Evolutionary conservation across 2,797 vertebrate genomes (phyloP), one percentile per base, ranked within the genome.

Genomic region (Macroramphosus scolopax): DNA sequence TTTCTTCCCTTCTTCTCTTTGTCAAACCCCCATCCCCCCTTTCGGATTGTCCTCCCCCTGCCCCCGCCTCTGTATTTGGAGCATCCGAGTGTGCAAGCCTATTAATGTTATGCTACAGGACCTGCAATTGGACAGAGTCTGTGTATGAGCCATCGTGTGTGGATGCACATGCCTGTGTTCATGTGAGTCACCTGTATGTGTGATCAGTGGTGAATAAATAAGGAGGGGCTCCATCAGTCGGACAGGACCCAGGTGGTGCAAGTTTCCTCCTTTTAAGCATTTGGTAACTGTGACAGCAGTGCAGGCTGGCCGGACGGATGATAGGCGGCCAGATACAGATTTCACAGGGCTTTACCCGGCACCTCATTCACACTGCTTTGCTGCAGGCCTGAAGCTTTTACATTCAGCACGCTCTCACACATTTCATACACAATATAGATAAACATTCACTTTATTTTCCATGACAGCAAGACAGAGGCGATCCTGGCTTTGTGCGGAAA

Each of bases 91-190:
- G 79, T 77, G 80, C 85, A 84, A 83, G 81, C 69, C 80, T 83
- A 75, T 86, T 89, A 86, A 88, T 83, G 74, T 84, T 57, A 71
- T 74, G 68, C 59, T 68, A 61, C 71, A 65, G 68, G 77, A 69
- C 75, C 77, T 68, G 71, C 68, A 88, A 77, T 77, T 67, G 77
- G 83, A 89, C 76, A 81, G 69, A 56, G 76, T 59, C 51, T 46
- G 39, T 56, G 73, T 59, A 43, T 59, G 40, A 69, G 65, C 52
- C 44, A 39, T 16, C 41, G 36, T 41, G 44, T 35, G 35, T 51
- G 46, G 36, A 41, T 48, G 37, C 17, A 24, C 2, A 9, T 38
- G 33, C 10, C 10, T 14, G 15, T 38, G 41, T 54, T 28, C 35
- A 35, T 30, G 49, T 14, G 22, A 28, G 18, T 47, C 57, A 47